Evolutionary conservation across 2,888 invertebrate species (phyloP), one percentile per base, ranked within the genome.

Genomic region (Chrysolina haemoptera): DNA sequence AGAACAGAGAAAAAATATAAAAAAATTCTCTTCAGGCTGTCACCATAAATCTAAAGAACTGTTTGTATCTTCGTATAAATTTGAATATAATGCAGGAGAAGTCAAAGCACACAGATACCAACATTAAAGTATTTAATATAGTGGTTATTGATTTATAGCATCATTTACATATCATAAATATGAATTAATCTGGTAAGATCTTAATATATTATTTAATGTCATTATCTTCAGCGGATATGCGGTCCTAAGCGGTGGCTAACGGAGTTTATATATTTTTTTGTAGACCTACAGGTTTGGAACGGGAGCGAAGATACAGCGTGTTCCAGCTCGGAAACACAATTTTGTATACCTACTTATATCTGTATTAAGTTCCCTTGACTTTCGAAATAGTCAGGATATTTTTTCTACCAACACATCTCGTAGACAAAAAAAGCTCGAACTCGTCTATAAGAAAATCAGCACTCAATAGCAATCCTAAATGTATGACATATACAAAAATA

Each of bases 201-300:
- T 81, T 79, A 83, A 83, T 81, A 81, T 83, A 81, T 83, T 80
- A 81, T 81, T 83, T 80, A 79, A 79, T 73, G 81, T 83, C 79
- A 78, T 81, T 80, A 81, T 82, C 79, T 73, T 71, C 71, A 70
- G 50, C 78, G 73, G 75, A 75, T 76, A 76, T 76, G 71, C 75
- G 70, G 66, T 74, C 70, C 59, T 63, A 40, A 18, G 67, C 65
- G 74, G 76, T 76, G 78, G 77, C 63, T 77, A 71, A 68, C 74
- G 68, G 72, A 74, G 62, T 12, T 2, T 20, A 3, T 35, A 35
- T 6, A 16, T 53, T 53, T 53, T 53, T 53, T 11, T 18, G 18
- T 53, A 1, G 14, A 12, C 20, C 1, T 53, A 53, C 53, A 53
- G 53, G 20, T 11, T 53, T 12, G 20, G 12, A 53, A 53, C 20